Evolutionary conservation across 2,888 invertebrate genomes (phyloP), one percentile per base, ranked within the genome.

Genomic region (Coenonympha arcania): DNA sequence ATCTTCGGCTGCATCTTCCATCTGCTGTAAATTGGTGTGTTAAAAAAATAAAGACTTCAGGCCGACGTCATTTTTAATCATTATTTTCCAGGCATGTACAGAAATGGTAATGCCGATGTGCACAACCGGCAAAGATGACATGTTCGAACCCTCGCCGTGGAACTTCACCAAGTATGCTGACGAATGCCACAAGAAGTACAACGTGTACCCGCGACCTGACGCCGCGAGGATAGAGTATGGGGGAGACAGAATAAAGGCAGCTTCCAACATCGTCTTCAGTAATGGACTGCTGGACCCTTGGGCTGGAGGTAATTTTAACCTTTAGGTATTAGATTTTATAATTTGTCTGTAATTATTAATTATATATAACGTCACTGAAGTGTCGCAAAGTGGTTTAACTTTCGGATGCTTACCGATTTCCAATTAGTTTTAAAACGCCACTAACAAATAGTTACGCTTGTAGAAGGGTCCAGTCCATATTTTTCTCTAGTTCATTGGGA

Each of bases 31-130:
- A n/a, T n/a, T n/a, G n/a, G n/a, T n/a, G n/a, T n/a, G n/a, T n/a
- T n/a, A n/a, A n/a, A n/a, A n/a, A n/a, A n/a, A n/a, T n/a, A n/a
- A n/a, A n/a, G n/a, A n/a, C n/a, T n/a, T n/a, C n/a, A n/a, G n/a
- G n/a, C n/a, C n/a, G n/a, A 24, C 8, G 1, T 9, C 1, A 3
- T n/a, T 28, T 28, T 5, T 28, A n/a, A 11, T n/a, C 3, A n/a
- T 28, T n/a, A 9, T 28, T n/a, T 16, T 42, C 5, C 84, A 96
- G 92, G 89, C 93, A 0, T 99, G 99, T 70, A 96, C 96, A 18
- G 98, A 99, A 79, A 96, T 99, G 94, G 92, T 97, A 52, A 96
- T 98, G 95, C 98, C 98, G 0, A 91, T 94, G 87, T 98, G 98
- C 75, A 83, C 90, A 6, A 90, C 90, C 58, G 94, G 92, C 31